A percentile compares a stretch with the other conserved stretches of the same genome.
Conservation (phyloP, 2,797 vertebrate species). For the Gallinago stenura region DNA sequence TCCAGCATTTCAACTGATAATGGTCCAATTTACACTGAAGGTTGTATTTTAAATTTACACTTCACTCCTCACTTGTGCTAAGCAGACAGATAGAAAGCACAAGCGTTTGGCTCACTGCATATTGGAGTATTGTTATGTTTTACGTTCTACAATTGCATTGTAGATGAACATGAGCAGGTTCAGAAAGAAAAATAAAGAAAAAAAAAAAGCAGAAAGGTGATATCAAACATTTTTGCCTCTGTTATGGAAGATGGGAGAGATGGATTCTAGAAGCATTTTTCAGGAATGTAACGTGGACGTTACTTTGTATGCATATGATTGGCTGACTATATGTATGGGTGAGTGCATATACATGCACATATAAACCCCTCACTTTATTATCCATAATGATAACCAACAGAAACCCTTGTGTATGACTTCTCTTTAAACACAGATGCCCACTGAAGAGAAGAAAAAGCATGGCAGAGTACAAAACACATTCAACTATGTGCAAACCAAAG, state of each 20-base stretch:
- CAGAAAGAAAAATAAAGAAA: background rate
- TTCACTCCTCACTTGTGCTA: background rate
- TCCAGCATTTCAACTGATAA: background rate
- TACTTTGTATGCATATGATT: background rate
- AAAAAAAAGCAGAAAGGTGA: background rate
- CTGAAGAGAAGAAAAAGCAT: background rate
- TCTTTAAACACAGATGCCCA: background rate
- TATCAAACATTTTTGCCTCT: background rate
- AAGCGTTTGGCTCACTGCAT: background rate
- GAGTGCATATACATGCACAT: background rate
- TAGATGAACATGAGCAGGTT: rapidly evolving
- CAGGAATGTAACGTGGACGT: background rate
- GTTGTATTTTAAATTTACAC: background rate
- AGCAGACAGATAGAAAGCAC: background rate
- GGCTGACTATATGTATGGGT: rapidly evolving
- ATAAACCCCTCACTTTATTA: rapidly evolving
- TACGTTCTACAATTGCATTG: background rate
- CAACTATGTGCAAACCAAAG: background rate
- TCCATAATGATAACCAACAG: background rate
- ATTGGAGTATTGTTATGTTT: background rate
- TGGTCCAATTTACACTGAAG: background rate
- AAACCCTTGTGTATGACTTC: background rate
- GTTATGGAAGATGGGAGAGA: background rate
- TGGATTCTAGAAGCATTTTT: background rate
- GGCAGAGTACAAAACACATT: background rate